Conservation (phyloP, 2,113 vertebrate species). For the Ceuthmochares aereus region DNA sequence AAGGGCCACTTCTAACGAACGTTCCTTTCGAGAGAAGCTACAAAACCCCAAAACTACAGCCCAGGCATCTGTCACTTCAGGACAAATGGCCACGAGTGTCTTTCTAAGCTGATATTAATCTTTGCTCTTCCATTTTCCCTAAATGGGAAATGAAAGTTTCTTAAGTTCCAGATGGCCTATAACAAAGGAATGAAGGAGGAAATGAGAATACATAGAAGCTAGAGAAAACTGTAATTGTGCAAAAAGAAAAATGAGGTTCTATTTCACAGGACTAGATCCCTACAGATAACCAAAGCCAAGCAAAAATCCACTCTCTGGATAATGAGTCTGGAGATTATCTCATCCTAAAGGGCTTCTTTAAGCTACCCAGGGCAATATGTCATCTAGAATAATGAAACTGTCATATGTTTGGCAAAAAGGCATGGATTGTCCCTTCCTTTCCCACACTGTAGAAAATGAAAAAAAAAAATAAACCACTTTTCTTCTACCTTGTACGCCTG, state of each 20-base stretch:
- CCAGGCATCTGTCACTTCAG: not conserved
- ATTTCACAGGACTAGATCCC: not conserved
- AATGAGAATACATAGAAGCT: not conserved
- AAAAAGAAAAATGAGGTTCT: slow-evolving; percentile 32
- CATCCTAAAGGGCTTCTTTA: not conserved
- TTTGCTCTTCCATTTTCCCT: not conserved
- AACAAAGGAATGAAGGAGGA: slow-evolving; percentile 19
- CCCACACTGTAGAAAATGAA: not conserved
- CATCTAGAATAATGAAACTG: slow-evolving; percentile 25
- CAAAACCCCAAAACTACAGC: not conserved
- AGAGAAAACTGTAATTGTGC: not conserved
- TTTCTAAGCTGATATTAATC: not conserved
- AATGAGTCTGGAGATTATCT: slow-evolving; percentile 25
- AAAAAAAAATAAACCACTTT: not conserved
- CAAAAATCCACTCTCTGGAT: slow-evolving; percentile 12
- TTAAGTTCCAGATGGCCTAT: slow-evolving; percentile 18
- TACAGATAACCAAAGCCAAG: slow-evolving; percentile 20
- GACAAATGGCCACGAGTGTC: not conserved
- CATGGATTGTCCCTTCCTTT: not conserved
- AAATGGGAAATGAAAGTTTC: slow-evolving; percentile 6
- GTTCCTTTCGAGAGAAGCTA: not conserved
- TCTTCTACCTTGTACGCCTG: not conserved
- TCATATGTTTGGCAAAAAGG: not conserved
- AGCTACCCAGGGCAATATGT: not conserved
- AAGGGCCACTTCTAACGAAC: not conserved